These are phyloP conservation scores for Aepyceros melampus DNA, from an alignment of 2,113 vertebrate genomes.

Conservation along the genomic window DNA sequence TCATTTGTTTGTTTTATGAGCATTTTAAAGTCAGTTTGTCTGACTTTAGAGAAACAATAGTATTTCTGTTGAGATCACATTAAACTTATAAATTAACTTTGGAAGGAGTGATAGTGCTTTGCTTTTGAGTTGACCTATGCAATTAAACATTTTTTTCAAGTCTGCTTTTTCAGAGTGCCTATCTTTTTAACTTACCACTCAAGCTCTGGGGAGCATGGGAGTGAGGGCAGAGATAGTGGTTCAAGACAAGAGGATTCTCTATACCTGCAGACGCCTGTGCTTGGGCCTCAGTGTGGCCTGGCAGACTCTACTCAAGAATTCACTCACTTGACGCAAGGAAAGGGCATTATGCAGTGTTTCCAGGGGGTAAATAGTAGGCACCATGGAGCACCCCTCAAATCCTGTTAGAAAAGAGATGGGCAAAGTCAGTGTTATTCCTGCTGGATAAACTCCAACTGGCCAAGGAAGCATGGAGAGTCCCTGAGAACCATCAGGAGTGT, in stretches of 20 bases:
- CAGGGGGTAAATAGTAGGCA: constrained; percentile 97
- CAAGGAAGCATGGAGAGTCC: constrained; percentile 47
- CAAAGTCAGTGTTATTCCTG: constrained; percentile 59
- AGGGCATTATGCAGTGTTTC: constrained; percentile 99
- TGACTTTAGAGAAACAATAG: neutral
- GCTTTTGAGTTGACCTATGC: neutral
- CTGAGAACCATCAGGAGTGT: constrained; percentile 58
- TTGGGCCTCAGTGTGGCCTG: constrained; percentile 85
- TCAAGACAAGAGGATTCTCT: neutral
- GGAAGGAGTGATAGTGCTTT: neutral
- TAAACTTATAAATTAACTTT: constrained; percentile 11
- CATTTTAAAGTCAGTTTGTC: neutral
- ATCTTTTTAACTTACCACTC: neutral
- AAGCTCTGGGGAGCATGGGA: neutral
- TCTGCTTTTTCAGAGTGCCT: neutral
- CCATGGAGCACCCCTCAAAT: constrained; percentile 99
- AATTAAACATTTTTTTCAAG: neutral
- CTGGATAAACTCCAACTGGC: neutral
- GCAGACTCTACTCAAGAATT: constrained; percentile 91
- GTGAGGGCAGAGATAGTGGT: neutral
- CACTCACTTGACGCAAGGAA: constrained; percentile 94
- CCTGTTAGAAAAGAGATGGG: constrained; percentile 85
- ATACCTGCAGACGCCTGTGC: constrained; percentile 89
- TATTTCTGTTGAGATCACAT: neutral
- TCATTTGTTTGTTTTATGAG: neutral